Evolutionary conservation across 2,113 vertebrate genomes (phyloP).

Genomic region (Strigops habroptila): DNA sequence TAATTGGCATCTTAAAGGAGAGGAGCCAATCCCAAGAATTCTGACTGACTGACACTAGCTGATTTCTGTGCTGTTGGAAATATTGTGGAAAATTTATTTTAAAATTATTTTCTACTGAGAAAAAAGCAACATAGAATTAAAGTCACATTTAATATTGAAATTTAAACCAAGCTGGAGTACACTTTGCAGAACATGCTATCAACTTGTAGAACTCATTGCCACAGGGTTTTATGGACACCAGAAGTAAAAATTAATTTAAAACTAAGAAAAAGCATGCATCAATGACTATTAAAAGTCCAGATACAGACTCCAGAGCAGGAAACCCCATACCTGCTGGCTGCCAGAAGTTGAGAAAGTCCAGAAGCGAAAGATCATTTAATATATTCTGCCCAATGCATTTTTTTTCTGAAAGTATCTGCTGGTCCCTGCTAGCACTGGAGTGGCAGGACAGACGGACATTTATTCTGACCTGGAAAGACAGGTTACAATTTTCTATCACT

Average conservation of each 20-base stretch:
- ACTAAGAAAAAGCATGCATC: background rate
- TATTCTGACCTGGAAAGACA: background rate
- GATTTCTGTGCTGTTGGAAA: background rate
- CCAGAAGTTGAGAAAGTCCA: constrained; percentile 37
- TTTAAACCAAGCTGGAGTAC: background rate
- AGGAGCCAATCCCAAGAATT: background rate
- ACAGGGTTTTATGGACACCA: background rate
- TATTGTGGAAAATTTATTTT: background rate
- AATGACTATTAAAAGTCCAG: constrained; percentile 27
- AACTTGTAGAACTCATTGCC: constrained; percentile 33
- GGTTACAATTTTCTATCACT: background rate
- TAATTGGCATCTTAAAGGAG: background rate
- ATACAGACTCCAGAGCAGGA: constrained; percentile 37
- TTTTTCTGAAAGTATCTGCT: background rate
- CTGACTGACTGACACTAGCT: background rate
- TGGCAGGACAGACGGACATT: background rate
- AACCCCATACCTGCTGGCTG: constrained; percentile 40
- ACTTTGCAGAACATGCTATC: background rate
- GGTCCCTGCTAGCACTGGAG: background rate
- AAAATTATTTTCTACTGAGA: background rate
- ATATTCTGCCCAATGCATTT: background rate
- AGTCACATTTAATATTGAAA: background rate
- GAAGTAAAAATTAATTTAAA: constrained; percentile 37
- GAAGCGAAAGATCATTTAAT: constrained; percentile 15
- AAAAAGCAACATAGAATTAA: background rate